Evolutionary conservation across 2,888 invertebrate genomes (phyloP).

Genomic region (Dryadula phaetusa): DNA sequence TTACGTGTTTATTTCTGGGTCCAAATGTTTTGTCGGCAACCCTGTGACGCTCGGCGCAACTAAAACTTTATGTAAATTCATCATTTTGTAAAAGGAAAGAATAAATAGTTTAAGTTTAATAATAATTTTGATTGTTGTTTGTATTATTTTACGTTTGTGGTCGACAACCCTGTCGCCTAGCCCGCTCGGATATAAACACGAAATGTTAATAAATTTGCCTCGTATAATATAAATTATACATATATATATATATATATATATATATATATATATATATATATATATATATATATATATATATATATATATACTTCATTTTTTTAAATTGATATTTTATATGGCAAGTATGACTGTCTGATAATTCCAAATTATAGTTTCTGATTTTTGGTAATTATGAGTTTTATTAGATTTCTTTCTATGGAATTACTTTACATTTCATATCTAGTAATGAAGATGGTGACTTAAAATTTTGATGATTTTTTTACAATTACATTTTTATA

Average conservation of each 20-base stretch:
- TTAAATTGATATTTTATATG: constrained; percentile 19
- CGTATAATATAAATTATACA: background rate
- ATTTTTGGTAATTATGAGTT: constrained; percentile 29
- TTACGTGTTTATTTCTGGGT: constrained; percentile 76
- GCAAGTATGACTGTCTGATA: constrained; percentile 19
- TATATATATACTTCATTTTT: background rate
- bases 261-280: background rate
- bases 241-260: background rate
- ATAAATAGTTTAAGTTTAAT: constrained; percentile 83
- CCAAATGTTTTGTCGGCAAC: constrained; percentile 65
- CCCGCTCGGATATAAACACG: constrained; percentile 37
- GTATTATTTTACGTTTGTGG: constrained; percentile 54
- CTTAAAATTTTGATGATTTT: too few species aligned
- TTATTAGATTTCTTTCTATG: constrained; percentile 19
- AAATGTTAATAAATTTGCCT: constrained; percentile 35
- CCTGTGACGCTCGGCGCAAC: constrained; percentile 55
- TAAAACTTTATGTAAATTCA: constrained; percentile 79
- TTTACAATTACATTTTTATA: too few species aligned
- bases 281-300: background rate
- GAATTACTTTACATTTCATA: too few species aligned
- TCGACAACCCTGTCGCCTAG: constrained; percentile 1
- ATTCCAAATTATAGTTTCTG: constrained; percentile 29
- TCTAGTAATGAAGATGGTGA: too few species aligned
- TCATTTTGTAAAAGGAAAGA: constrained; percentile 80
- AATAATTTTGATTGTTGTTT: constrained; percentile 68